These are phyloP conservation scores for Ibidorhyncha struthersii DNA, from an alignment of 2,113 vertebrate genomes.

Conservation along the genomic window DNA sequence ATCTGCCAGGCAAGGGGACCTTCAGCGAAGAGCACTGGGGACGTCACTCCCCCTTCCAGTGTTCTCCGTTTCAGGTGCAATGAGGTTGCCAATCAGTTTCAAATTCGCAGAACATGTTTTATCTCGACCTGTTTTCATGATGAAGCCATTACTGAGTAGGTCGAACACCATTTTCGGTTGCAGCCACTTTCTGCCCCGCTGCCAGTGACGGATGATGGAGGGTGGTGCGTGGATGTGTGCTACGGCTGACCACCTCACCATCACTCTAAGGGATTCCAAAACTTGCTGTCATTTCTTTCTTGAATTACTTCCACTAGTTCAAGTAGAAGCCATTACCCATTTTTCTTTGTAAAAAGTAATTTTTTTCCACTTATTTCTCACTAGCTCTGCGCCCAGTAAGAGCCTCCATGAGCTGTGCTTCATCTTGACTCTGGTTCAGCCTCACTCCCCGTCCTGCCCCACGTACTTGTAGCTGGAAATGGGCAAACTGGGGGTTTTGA, in stretches of 20 bases:
- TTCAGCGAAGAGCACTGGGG: fast-evolving
- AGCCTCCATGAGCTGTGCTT: fast-evolving
- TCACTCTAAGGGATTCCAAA: fast-evolving
- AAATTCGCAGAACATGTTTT: fast-evolving
- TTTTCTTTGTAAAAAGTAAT: background rate
- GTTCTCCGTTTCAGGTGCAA: background rate
- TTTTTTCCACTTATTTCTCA: background rate
- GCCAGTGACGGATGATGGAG: background rate
- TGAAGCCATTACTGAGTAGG: background rate
- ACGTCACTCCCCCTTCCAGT: background rate
- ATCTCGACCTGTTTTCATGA: fast-evolving
- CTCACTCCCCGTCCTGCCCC: background rate
- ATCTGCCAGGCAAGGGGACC: background rate
- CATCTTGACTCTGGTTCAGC: background rate
- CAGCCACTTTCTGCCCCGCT: background rate
- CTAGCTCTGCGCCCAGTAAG: background rate
- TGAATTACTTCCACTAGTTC: background rate
- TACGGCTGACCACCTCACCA: background rate
- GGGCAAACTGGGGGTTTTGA: background rate
- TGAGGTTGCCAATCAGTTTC: fast-evolving
- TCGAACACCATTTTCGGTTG: fast-evolving
- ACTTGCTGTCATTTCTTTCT: background rate
- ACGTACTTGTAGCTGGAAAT: fast-evolving
- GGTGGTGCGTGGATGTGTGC: fast-evolving
- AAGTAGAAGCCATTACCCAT: background rate